Percentiles rank a stretch among this genome's conserved stretches.
These are phyloP conservation scores for Drosophila bocki DNA, from an alignment of 1,140 invertebrate species.

Conservation along the genomic window DNA sequence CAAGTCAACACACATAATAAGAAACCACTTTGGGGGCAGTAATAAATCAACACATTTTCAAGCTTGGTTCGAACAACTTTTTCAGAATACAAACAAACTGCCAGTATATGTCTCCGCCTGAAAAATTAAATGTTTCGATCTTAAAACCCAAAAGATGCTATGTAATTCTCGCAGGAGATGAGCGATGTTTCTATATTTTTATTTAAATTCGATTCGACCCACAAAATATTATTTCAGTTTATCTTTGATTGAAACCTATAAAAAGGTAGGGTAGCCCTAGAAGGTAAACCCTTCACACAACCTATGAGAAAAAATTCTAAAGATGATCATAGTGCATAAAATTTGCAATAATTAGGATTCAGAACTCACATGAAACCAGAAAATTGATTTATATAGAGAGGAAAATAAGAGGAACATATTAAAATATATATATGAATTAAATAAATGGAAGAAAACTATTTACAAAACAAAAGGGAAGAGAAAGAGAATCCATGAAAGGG, in stretches of 20 bases:
- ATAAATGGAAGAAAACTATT: constrained; percentile 61
- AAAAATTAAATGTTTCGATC: constrained; percentile 28
- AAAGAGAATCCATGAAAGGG: constrained; percentile 42
- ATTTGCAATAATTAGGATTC: constrained; percentile 60
- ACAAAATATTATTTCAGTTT: background rate
- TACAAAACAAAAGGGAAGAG: constrained; percentile 41
- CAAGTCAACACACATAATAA: constrained; percentile 19
- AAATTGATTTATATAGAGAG: constrained; percentile 38
- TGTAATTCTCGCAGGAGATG: background rate
- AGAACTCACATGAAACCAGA: constrained; percentile 26
- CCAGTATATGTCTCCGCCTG: constrained; percentile 82
- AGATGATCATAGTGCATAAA: constrained; percentile 56
- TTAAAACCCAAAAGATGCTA: constrained; percentile 7
- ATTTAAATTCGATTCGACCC: background rate
- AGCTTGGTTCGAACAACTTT: constrained; percentile 37
- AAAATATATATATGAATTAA: constrained; percentile 50
- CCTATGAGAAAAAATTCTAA: constrained; percentile 46
- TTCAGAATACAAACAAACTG: constrained; percentile 69
- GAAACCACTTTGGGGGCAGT: constrained; percentile 55
- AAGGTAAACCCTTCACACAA: constrained; percentile 46
- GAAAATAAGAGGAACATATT: constrained; percentile 45
- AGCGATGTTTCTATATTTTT: background rate
- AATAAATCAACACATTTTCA: constrained; percentile 42
- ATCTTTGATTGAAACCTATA: constrained; percentile 13
- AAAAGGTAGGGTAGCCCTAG: constrained; percentile 17